Percentiles rank a stretch among this genome's conserved stretches.
These are phyloP conservation scores for Notamacropus eugenii DNA, from an alignment of 2,797 vertebrate genomes.

Conservation along the genomic window DNA sequence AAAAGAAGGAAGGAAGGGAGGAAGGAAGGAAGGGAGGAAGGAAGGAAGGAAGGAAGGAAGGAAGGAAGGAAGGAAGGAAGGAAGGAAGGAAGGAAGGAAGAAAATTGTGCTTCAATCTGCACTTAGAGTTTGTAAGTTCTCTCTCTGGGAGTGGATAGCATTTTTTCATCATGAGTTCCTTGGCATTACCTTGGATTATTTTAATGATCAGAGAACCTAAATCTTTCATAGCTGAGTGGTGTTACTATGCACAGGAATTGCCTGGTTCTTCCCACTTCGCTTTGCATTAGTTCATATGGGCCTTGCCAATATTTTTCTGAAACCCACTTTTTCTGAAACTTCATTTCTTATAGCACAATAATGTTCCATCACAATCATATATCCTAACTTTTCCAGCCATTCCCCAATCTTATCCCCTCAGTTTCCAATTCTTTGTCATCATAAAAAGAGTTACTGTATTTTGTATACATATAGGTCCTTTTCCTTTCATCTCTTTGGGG, in stretches of 20 bases:
- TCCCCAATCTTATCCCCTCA: not conserved
- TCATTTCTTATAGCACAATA: not conserved
- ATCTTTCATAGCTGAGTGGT: not conserved
- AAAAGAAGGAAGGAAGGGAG: too few relatives aligned
- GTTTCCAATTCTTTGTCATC: not conserved
- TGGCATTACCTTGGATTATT: not conserved
- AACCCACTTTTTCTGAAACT: not conserved
- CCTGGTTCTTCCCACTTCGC: not conserved
- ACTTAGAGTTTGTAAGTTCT: not conserved
- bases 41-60: too few relatives aligned
- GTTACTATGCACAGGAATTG: not conserved
- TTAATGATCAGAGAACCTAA: not conserved
- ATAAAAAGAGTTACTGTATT: not conserved
- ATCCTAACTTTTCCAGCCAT: not conserved
- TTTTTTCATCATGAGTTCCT: not conserved
- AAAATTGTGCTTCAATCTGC: not conserved
- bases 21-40: too few relatives aligned
- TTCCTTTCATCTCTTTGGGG: not conserved
- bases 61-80: too few relatives aligned
- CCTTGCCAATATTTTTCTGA: too few relatives aligned
- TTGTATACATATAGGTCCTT: not conserved
- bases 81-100: too few relatives aligned
- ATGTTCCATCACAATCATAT: not conserved
- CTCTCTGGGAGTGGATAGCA: not conserved
- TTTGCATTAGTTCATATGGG: not conserved